Conservation (phyloP, 2,888 invertebrate genomes). For the Andricus curvator region DNA sequence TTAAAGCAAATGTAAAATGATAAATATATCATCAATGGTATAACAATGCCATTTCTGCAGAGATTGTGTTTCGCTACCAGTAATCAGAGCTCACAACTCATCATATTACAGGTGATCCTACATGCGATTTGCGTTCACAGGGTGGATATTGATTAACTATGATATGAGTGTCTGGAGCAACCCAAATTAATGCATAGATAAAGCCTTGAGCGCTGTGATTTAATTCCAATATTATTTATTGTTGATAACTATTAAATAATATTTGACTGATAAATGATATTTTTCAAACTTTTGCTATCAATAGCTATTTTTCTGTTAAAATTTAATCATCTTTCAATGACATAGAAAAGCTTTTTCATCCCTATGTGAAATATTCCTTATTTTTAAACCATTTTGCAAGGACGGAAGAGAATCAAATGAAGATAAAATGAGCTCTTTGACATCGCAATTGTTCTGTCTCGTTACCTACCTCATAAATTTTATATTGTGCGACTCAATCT, state of each 20-base stretch:
- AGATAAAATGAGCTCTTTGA: constrained; percentile 34
- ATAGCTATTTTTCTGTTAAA: neutral
- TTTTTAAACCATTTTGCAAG: neutral
- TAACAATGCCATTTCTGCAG: neutral
- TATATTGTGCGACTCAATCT: constrained; percentile 18
- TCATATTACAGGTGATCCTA: neutral
- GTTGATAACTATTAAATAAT: neutral
- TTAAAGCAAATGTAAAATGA: neutral
- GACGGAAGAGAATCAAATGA: constrained; percentile 22
- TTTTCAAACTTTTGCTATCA: no score
- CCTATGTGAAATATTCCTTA: neutral
- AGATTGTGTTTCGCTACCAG: constrained; percentile 7
- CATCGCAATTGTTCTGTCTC: constrained; percentile 30
- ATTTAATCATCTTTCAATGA: neutral
- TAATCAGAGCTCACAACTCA: neutral
- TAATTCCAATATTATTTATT: neutral
- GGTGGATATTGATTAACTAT: neutral
- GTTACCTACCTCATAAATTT: constrained; percentile 24
- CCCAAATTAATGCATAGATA: neutral
- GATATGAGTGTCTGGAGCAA: neutral
- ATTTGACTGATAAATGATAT: no score
- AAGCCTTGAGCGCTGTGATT: neutral
- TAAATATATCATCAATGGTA: neutral
- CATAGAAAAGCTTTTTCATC: neutral
- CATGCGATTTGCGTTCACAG: neutral